Conservation (phyloP, 2,888 invertebrate genomes). For the Magallana nippona region DNA sequence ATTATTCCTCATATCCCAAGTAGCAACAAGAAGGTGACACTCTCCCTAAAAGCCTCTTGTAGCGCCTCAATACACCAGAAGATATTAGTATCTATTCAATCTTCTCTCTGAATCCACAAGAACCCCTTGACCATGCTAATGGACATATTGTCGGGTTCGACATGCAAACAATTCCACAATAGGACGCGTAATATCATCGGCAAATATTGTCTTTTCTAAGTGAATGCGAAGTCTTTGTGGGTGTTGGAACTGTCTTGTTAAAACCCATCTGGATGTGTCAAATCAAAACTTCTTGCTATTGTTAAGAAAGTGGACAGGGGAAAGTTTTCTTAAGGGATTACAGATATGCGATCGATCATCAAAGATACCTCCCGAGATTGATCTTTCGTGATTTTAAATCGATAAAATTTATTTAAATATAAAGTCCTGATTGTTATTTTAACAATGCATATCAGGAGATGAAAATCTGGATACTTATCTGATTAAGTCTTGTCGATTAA, state of each 20-base stretch:
- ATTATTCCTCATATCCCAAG: slow-evolving; percentile 24
- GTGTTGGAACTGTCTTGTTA: slow-evolving; percentile 31
- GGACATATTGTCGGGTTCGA: slow-evolving; percentile 29
- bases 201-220: slow-evolving; percentile 42
- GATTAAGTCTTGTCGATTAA: slow-evolving; percentile 3
- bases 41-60: slow-evolving; percentile 29
- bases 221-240: slow-evolving; percentile 33
- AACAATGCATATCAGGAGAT: slow-evolving; percentile 17
- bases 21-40: slow-evolving; percentile 27
- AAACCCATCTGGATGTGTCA: slow-evolving; percentile 35
- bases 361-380: slow-evolving; percentile 24
- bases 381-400: slow-evolving; percentile 26
- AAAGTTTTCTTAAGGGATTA: slow-evolving; percentile 21
- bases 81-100: slow-evolving; percentile 35
- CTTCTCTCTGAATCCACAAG: slow-evolving; percentile 11
- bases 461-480: slow-evolving; percentile 27
- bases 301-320: slow-evolving; percentile 21
- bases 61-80: slow-evolving; percentile 26
- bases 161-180: slow-evolving; percentile 29
- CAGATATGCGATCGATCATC: slow-evolving; percentile 23
- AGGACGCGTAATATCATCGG: slow-evolving; percentile 35
- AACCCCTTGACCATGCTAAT: slow-evolving; percentile 33
- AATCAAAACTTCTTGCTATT: slow-evolving; percentile 35
- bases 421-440: slow-evolving; percentile 13
- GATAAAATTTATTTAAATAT: slow-evolving; percentile 17